phyloP scores from a whole-genome alignment of 2,888 invertebrate species.

The Tubulanus polymorphus region DNA sequence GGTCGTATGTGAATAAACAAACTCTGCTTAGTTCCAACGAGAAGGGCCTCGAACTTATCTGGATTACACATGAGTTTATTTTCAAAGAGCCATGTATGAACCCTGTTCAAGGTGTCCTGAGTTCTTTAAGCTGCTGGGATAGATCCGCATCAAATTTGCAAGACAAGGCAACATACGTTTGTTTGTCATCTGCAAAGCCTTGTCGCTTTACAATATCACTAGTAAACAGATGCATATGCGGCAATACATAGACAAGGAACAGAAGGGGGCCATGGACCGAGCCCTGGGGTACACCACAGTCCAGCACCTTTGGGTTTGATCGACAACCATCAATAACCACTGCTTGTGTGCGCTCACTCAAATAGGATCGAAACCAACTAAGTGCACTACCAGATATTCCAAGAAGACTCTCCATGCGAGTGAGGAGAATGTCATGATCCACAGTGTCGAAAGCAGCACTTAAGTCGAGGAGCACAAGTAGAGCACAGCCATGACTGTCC shows the following conservation, averaged over 20 bases:
- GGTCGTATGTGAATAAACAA: background rate
- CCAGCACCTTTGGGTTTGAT: background rate
- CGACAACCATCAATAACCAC: conserved; percentile 2
- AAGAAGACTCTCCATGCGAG: conserved; percentile 4
- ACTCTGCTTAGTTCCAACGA: background rate
- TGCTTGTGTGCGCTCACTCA: conserved; percentile 11
- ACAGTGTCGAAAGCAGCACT: conserved; percentile 18
- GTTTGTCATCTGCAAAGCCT: conserved; percentile 18
- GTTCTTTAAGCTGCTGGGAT: conserved; percentile 1
- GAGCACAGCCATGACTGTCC: conserved; percentile 8
- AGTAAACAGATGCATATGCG: conserved; percentile 14
- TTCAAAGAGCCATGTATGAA: background rate
- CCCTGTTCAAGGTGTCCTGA: background rate
- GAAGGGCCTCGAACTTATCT: background rate
- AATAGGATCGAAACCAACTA: conserved; percentile 16
- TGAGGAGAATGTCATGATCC: conserved; percentile 12
- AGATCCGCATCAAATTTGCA: too few species aligned
- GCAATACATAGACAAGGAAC: conserved; percentile 12
- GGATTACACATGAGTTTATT: background rate
- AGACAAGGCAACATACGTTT: too few species aligned
- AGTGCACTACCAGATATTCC: conserved; percentile 14
- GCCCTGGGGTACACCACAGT: conserved; percentile 2
- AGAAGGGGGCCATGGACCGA: conserved; percentile 11
- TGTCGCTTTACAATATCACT: conserved; percentile 16
- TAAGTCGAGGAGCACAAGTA: conserved; percentile 16